Evolutionary conservation across 2,888 invertebrate genomes (phyloP).

Genomic region (Augiades crinisus): DNA sequence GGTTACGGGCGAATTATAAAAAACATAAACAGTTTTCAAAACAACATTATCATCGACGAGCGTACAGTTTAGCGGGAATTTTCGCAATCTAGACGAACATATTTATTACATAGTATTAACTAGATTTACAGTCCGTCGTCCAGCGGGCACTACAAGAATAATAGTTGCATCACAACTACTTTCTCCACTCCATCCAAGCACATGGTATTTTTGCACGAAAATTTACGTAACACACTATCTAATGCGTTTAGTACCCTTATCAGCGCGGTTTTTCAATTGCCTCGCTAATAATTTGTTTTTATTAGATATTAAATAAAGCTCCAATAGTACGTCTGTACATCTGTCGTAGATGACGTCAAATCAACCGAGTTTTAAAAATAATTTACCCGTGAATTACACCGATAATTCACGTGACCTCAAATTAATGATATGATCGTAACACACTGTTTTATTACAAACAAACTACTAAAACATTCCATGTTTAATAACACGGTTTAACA

Average conservation of each 20-base stretch:
- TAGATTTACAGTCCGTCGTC: background rate
- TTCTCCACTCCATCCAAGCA: constrained; percentile 14
- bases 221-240: constrained; percentile 9
- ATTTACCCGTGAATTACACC: background rate
- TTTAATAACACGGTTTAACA: background rate
- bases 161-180: constrained; percentile 19
- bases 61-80: background rate
- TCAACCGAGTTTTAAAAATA: background rate
- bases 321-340: background rate
- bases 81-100: background rate
- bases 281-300: background rate
- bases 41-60: too few relatives aligned
- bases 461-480: background rate
- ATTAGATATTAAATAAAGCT: constrained; percentile 7
- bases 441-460: background rate
- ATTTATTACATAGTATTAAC: background rate
- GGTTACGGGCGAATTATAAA: too few relatives aligned
- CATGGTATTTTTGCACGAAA: constrained; percentile 9
- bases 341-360: background rate
- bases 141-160: constrained; percentile 1
- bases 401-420: background rate
- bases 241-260: too few relatives aligned
- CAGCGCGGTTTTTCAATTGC: background rate
- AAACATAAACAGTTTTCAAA: too few relatives aligned
- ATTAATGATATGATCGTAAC: background rate